These are phyloP conservation scores for Periparus ater DNA, from an alignment of 2,797 vertebrate genomes.

Conservation along the genomic window DNA sequence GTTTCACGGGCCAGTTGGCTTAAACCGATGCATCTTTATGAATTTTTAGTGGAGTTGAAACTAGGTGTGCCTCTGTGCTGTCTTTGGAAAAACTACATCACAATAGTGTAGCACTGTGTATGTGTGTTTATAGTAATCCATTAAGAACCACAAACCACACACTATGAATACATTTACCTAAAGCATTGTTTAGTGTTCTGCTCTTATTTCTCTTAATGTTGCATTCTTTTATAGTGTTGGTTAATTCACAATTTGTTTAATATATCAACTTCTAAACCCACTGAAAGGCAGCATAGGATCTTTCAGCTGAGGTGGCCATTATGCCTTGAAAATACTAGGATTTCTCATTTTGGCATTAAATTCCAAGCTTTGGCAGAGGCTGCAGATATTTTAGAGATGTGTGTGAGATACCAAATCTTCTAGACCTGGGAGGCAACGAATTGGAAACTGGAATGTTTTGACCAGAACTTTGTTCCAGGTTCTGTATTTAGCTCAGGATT, in stretches of 20 bases:
- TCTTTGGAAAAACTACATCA: neutral
- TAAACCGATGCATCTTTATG: neutral
- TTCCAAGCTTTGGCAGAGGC: neutral
- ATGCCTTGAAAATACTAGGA: neutral
- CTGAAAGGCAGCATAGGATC: neutral
- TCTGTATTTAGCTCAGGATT: neutral
- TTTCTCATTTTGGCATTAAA: neutral
- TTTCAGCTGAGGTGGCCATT: neutral
- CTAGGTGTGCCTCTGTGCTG: neutral
- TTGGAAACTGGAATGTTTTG: neutral
- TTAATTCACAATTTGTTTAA: neutral
- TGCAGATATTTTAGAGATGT: neutral
- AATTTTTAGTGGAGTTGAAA: neutral
- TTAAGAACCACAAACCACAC: neutral
- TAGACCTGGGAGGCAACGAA: neutral
- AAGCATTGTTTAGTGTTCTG: neutral
- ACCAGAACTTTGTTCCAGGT: neutral
- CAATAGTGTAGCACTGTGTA: rapidly evolving
- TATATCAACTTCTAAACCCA: neutral
- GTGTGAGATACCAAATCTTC: neutral
- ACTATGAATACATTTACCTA: neutral
- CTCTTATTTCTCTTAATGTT: neutral
- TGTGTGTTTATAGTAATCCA: neutral
- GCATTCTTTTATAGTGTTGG: neutral
- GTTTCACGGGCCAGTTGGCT: neutral